Conservation (phyloP, 35 echinoderm and acorn worm species). For the Apostichopus californicus region DNA sequence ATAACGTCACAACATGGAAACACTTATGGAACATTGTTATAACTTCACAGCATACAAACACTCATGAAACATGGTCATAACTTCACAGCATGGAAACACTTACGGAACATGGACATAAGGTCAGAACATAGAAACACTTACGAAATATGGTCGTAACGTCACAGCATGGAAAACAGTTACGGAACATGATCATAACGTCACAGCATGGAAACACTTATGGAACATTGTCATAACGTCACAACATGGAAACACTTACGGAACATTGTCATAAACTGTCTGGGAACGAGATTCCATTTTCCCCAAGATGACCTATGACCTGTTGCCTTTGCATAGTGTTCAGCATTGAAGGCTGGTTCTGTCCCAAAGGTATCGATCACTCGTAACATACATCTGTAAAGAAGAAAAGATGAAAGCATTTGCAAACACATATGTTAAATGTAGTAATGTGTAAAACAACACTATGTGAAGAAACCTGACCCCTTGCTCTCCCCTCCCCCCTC, state of each 20-base stretch:
- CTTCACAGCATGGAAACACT: too few species aligned
- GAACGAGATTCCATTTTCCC: slow-evolving; percentile 89
- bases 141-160: slow-evolving; percentile 90
- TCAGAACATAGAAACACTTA: neutral
- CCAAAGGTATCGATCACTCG: slow-evolving; percentile 97
- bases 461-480: neutral
- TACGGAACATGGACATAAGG: too few species aligned
- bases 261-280: slow-evolving; percentile 93
- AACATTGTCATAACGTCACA: too few species aligned
- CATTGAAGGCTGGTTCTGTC: slow-evolving; percentile 92
- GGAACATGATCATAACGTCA: too few species aligned
- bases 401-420: neutral
- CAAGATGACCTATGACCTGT: slow-evolving; percentile 78
- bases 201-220: too few species aligned
- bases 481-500: too few species aligned
- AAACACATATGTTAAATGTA: neutral
- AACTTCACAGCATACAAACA: too few species aligned
- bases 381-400: slow-evolving; percentile 77
- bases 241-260: slow-evolving; percentile 55
- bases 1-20: too few species aligned
- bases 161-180: too few species aligned
- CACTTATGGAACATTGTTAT: too few species aligned
- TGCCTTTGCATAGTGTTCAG: slow-evolving; percentile 69
- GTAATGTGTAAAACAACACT: neutral
- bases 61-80: too few species aligned